phyloP scores from a whole-genome alignment of 2,113 vertebrate genomes.

The Embiotoca jacksoni region DNA sequence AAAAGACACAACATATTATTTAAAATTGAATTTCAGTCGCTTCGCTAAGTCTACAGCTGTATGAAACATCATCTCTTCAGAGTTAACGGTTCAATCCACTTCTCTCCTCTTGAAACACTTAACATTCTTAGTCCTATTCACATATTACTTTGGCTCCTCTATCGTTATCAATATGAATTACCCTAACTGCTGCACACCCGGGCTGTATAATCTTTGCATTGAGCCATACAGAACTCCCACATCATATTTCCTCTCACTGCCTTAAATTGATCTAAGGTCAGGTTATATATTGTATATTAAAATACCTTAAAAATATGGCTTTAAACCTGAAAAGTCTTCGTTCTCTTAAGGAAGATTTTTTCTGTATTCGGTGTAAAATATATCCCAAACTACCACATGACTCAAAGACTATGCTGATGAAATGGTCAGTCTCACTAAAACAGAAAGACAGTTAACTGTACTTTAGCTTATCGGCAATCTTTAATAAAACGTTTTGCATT shows the following conservation, averaged over 20 bases:
- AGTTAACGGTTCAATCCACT: background rate
- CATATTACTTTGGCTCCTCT: slow-evolving; percentile 10
- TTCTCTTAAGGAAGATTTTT: background rate
- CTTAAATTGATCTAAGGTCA: background rate
- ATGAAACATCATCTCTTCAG: no score
- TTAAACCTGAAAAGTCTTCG: background rate
- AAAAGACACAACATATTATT: background rate
- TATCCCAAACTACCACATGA: background rate
- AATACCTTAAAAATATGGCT: background rate
- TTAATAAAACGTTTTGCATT: background rate
- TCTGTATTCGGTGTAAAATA: background rate
- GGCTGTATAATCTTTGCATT: slow-evolving; percentile 8
- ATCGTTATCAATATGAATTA: background rate
- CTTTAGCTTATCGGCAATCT: background rate
- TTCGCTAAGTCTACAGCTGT: no score
- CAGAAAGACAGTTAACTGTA: background rate
- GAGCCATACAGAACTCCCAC: slow-evolving; percentile 1
- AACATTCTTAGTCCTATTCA: background rate
- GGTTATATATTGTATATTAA: background rate
- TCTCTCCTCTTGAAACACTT: background rate
- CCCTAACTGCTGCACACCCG: background rate
- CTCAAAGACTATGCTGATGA: background rate
- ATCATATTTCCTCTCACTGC: background rate
- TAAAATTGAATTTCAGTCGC: background rate
- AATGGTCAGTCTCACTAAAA: background rate